phyloP scores from a whole-genome alignment of 1,140 invertebrate genomes.

The Drosophila elegans region DNA sequence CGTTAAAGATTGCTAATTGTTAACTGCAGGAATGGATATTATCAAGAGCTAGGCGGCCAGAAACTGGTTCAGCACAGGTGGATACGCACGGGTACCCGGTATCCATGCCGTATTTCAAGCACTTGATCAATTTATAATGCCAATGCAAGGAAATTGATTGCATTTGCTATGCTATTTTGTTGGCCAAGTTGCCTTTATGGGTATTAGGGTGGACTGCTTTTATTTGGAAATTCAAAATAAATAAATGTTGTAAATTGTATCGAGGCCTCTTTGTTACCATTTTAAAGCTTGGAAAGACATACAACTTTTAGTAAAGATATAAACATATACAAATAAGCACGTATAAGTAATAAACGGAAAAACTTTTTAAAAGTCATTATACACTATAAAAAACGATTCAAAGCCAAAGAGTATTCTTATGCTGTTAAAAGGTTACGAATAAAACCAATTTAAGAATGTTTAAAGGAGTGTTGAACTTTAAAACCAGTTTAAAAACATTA shows the following conservation, averaged over 20 bases:
- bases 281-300: no score
- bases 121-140: constrained; percentile 47
- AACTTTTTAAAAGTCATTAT: background rate
- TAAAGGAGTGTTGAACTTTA: constrained; percentile 9
- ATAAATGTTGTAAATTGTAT: background rate
- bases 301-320: no score
- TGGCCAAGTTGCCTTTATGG: background rate
- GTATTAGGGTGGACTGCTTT: constrained; percentile 14
- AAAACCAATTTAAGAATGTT: background rate
- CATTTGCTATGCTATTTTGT: constrained; percentile 51
- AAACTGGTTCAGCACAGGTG: constrained; percentile 37
- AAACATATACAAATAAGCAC: no score
- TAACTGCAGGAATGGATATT: background rate
- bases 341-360: background rate
- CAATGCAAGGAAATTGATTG: constrained; percentile 59
- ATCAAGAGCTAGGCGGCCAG: constrained; percentile 9
- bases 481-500: background rate
- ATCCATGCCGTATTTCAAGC: constrained; percentile 13
- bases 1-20: constrained; percentile 32
- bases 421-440: background rate
- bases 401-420: background rate
- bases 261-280: no score
- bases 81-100: constrained; percentile 7
- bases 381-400: background rate
- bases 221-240: no score